A percentile compares a stretch with the other conserved stretches of the same genome.
These are phyloP conservation scores for Cyprinodon diabolis DNA, from an alignment of 2,797 vertebrate species.

Conservation along the genomic window DNA sequence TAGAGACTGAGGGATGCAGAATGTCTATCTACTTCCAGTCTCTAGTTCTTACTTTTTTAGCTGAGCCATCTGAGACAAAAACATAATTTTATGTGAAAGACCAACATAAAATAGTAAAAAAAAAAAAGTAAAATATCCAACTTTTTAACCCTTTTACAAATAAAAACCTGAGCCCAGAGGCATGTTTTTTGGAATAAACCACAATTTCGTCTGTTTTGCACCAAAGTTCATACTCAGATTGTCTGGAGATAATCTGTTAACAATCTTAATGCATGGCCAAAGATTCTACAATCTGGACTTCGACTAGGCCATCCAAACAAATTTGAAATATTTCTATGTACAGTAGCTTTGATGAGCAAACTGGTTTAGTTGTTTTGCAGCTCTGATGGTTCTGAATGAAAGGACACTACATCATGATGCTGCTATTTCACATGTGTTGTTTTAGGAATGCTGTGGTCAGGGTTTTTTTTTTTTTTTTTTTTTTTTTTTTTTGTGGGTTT, in stretches of 20 bases:
- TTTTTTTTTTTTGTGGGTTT: not conserved
- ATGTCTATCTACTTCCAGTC: not conserved
- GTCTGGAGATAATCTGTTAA: not conserved
- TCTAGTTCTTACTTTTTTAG: not conserved
- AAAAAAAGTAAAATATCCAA: not conserved
- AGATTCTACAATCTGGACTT: not conserved
- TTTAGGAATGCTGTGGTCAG: not conserved
- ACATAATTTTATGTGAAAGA: not conserved
- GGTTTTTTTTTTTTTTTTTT: not conserved
- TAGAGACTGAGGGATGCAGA: conserved; percentile 2
- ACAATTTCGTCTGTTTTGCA: not conserved
- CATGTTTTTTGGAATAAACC: not conserved
- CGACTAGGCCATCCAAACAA: not conserved
- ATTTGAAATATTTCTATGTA: not conserved
- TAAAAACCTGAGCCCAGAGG: not conserved
- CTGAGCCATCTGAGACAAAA: not conserved
- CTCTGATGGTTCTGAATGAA: not conserved
- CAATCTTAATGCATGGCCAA: not conserved
- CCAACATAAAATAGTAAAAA: not conserved
- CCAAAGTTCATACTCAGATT: not conserved
- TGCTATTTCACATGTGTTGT: too few relatives aligned
- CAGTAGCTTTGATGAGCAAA: not conserved
- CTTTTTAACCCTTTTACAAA: not conserved
- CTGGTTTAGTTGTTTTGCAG: not conserved
- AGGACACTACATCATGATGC: not conserved